Evolutionary conservation across 2,113 vertebrate species (phyloP).

Genomic region (Psilopogon haemacephalus): DNA sequence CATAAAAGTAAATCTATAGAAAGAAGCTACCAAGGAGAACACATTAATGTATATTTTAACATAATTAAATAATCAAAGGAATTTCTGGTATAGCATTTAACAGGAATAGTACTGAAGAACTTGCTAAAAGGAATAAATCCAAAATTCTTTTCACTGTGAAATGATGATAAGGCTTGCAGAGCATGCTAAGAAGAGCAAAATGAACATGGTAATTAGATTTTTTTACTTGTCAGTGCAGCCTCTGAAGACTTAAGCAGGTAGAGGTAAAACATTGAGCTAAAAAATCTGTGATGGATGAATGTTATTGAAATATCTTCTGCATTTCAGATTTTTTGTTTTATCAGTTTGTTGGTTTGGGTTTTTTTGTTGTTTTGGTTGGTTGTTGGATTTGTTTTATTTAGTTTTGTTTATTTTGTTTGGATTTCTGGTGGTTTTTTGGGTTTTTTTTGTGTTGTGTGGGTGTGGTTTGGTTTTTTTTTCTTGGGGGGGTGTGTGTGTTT

Average conservation of each 20-base stretch:
- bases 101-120: not conserved
- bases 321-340: not conserved
- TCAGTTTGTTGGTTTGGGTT: too few species aligned
- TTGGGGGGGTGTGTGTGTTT: not conserved
- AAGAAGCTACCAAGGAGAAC: slow-evolving; percentile 38
- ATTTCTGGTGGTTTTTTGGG: not conserved
- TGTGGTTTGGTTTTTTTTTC: not conserved
- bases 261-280: not conserved
- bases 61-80: slow-evolving; percentile 37
- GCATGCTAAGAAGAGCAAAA: slow-evolving; percentile 52
- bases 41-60: slow-evolving; percentile 35
- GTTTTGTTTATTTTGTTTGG: too few species aligned
- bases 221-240: slow-evolving; percentile 42
- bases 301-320: not conserved
- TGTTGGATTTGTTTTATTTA: too few species aligned
- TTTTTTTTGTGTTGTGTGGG: not conserved
- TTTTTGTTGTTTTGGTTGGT: not conserved
- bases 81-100: slow-evolving; percentile 11
- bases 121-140: not conserved
- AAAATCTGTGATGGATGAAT: not conserved
- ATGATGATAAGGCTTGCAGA: slow-evolving; percentile 46
- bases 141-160: slow-evolving; percentile 30
- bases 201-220: slow-evolving; percentile 56
- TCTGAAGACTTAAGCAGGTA: slow-evolving; percentile 39
- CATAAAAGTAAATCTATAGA: slow-evolving; percentile 2